Evolutionary conservation across 2,113 vertebrate species (phyloP).

Genomic region (Speoplatyrhinus poulsoni): DNA sequence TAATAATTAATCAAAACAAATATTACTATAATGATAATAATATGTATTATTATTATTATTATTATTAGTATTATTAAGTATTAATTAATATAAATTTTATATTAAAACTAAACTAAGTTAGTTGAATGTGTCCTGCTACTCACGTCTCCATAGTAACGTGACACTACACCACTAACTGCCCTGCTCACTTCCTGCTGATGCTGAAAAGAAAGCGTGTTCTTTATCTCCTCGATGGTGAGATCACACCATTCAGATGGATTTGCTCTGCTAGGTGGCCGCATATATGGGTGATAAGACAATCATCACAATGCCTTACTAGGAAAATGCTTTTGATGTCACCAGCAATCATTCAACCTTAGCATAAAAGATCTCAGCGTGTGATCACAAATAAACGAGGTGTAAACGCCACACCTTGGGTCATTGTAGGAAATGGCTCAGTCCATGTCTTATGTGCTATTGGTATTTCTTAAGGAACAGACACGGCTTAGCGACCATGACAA

Average conservation of each 20-base stretch:
- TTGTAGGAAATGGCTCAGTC: constrained; percentile 52
- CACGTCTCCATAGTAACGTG: constrained; percentile 59
- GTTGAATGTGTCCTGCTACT: constrained; percentile 24
- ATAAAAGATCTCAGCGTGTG: constrained; percentile 47
- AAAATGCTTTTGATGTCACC: constrained; percentile 59
- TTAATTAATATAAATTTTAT: too few species aligned
- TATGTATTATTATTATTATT: too few species aligned
- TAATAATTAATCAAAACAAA: too few species aligned
- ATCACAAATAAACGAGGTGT: constrained; percentile 63
- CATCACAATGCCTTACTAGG: constrained; percentile 15
- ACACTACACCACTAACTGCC: constrained; percentile 12
- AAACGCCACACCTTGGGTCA: constrained; percentile 46
- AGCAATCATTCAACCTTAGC: constrained; percentile 37
- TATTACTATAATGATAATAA: too few species aligned
- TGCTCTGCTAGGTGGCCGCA: constrained; percentile 52
- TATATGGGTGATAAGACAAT: constrained; percentile 40
- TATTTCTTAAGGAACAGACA: constrained; percentile 37
- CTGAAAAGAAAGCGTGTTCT: constrained; percentile 10
- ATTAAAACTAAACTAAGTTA: neutral
- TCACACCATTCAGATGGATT: constrained; percentile 57
- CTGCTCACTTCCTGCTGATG: constrained; percentile 44
- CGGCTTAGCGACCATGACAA: constrained; percentile 48
- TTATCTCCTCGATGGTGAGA: constrained; percentile 50
- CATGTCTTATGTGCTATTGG: constrained; percentile 24
- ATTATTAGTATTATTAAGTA: too few species aligned